Conservation (phyloP, 2,888 invertebrate species). For the Limulus polyphemus region DNA sequence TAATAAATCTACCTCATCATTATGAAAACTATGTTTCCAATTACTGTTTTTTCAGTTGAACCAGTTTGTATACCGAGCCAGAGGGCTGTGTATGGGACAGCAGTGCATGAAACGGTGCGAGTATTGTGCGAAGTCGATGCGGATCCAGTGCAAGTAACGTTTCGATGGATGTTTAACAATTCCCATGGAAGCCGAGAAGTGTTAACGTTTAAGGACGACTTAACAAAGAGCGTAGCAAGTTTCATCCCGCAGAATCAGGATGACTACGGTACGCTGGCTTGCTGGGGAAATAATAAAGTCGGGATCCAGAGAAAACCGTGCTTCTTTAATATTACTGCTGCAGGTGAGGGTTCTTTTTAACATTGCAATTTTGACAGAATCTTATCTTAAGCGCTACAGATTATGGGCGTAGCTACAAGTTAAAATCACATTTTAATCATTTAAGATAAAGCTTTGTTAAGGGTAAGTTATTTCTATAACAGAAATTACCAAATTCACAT, state of each 20-base stretch:
- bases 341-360: slow-evolving; percentile 33
- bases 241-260: slow-evolving; percentile 28
- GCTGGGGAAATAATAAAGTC: slow-evolving; percentile 28
- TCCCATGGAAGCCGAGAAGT: slow-evolving; percentile 38
- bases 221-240: slow-evolving; percentile 21
- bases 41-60: slow-evolving; percentile 45
- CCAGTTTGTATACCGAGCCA: slow-evolving; percentile 64
- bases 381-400: too few species aligned
- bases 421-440: too few species aligned
- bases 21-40: not conserved
- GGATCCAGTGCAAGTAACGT: slow-evolving; percentile 46
- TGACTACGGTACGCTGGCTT: slow-evolving; percentile 29
- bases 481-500: too few species aligned
- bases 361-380: too few species aligned
- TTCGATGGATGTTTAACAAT: slow-evolving; percentile 89
- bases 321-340: slow-evolving; percentile 28
- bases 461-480: too few species aligned
- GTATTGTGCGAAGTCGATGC: slow-evolving; percentile 27
- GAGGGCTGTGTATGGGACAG: slow-evolving; percentile 26
- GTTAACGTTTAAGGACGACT: slow-evolving; percentile 12
- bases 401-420: too few species aligned
- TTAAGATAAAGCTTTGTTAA: too few species aligned
- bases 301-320: slow-evolving; percentile 28
- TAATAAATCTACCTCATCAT: too few species aligned
- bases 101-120: slow-evolving; percentile 25